Base-by-base conservation (phyloP, 2,888 invertebrate species). In the Clostera curtula region DNA sequence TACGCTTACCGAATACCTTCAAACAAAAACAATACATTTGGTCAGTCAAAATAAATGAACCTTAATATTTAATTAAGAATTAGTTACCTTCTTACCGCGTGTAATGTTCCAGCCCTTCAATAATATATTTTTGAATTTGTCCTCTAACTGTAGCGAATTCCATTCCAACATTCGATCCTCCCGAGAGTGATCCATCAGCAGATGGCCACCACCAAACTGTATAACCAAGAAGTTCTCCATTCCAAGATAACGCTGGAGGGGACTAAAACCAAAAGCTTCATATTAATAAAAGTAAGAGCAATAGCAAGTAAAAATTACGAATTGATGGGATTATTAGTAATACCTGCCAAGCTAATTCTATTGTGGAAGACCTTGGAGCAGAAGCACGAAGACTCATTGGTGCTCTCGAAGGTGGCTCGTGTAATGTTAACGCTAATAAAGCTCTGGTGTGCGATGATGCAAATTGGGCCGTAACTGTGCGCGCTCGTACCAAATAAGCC, bases 1-100 rank as follows among this genome's bases (percentile, higher is more conserved):
- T n/a, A 96, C 92, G 29, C 91, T 89, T 17, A 96, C 88, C 43
- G 92, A 90, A 75, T 96, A 96, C 40, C 83, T 83, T 42, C 1
- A 49, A 55, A 41, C 17, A 12, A 15, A 13, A 19, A 12, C 12
- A 12, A 4, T 14, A 34, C 18, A 34, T 8, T 15, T n/a, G 26
- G 4, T 8, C 1, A 29, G 18, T 10, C 4, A 5, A 9, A 3
- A 8, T 6, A 25, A 3, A 26, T 2, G 12, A 19, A 24, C 0
- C 6, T 24, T 7, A 12, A n/a, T 5, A 13, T 14, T 6, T 1
- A 3, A n/a, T 6, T 16, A 19, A 11, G 8, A 29, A 15, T 27
- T 18, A 8, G 4, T 19, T 3, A 25, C 3, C 22, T 24, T 40
- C 57, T 48, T 27, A 80, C 68, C 92, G 87, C 0, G 95, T 93